Evolutionary conservation across 2,888 invertebrate species (phyloP), one percentile per base, ranked within the genome.

Genomic region (Orthonevra nobilis): DNA sequence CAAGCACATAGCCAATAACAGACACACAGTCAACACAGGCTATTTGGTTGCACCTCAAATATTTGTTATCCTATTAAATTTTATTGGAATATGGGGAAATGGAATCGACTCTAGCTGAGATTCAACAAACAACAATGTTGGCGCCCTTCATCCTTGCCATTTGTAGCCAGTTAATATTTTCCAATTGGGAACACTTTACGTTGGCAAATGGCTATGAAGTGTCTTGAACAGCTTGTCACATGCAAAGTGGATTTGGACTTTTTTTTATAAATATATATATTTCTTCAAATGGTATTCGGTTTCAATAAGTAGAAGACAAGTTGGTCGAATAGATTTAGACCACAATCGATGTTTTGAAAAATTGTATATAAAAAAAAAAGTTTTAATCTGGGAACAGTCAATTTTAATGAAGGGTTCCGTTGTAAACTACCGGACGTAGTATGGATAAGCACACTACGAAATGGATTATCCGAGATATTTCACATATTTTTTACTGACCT

Each of bases 61-160:
- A 68, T 74, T 73, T 73, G 66, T 50, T 36, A 58, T 66, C 56
- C 58, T 66, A 74, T 60, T 48, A 60, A 58, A 10, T 50, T 58
- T 73, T 60, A 38, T 60, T 34, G 4, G 20, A 10, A 34, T 23
- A 20, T 48, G 50, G 58, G 23, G 15, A 12, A 15, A 32, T n/a
- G 12, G 40, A 40, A 20, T 14, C 36, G 38, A 10, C 15, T 32
- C 32, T 32, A 36, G 10, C 28, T 54, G 54, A 38, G 54, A 38
- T 26, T 17, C 10, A 17, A 14, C 23, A 17, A 54, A 36, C 52
- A 54, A n/a, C 12, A 17, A 23, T 10, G 38, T 20, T 34, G 48
- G 1, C 20, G 12, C 26, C 6, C 19, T n/a, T 58, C 30, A 6
- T 44, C 10, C 30, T 9, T 58, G 40, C 23, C 19, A 30, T 4